Evolutionary conservation across 2,113 vertebrate genomes (phyloP).

Genomic region (Lota lota): DNA sequence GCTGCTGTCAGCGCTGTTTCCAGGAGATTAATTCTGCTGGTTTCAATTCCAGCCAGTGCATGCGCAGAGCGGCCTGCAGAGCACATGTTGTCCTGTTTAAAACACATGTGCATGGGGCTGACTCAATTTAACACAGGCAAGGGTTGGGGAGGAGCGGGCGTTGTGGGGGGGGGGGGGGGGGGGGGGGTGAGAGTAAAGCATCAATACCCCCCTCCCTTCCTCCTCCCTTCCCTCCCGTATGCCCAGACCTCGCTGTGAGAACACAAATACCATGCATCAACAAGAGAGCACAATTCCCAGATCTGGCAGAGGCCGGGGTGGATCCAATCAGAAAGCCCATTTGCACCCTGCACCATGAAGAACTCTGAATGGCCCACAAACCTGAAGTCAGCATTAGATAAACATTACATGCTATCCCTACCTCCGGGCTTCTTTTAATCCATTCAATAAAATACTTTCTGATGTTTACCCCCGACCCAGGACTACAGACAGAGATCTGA

Average conservation of each 20-base stretch:
- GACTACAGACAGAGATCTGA: no score
- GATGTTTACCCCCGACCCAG: no score
- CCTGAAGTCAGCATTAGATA: slow-evolving; percentile 1
- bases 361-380: slow-evolving; percentile 8
- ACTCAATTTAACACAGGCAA: slow-evolving; percentile 68
- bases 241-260: slow-evolving; percentile 23
- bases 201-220: slow-evolving; percentile 17
- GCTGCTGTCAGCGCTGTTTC: slow-evolving; percentile 73
- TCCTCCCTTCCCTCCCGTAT: slow-evolving; percentile 23
- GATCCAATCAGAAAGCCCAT: slow-evolving; percentile 39
- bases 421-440: no score
- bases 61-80: slow-evolving; percentile 43
- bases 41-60: slow-evolving; percentile 68
- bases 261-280: slow-evolving; percentile 66
- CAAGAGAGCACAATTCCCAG: slow-evolving; percentile 41
- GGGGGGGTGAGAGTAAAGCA: slow-evolving; percentile 25
- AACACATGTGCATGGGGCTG: slow-evolving; percentile 60
- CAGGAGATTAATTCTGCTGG: slow-evolving; percentile 76
- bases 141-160: slow-evolving; percentile 16
- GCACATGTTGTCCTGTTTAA: slow-evolving; percentile 67
- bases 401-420: slow-evolving; percentile 2
- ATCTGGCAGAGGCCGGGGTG: slow-evolving; percentile 20
- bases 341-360: slow-evolving; percentile 4
- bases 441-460: no score
- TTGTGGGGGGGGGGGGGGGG: slow-evolving; percentile 32